A percentile compares a stretch with the other conserved stretches of the same genome.
phyloP scores from a whole-genome alignment of 2,797 vertebrate species.

The Intellagama lesueurii region DNA sequence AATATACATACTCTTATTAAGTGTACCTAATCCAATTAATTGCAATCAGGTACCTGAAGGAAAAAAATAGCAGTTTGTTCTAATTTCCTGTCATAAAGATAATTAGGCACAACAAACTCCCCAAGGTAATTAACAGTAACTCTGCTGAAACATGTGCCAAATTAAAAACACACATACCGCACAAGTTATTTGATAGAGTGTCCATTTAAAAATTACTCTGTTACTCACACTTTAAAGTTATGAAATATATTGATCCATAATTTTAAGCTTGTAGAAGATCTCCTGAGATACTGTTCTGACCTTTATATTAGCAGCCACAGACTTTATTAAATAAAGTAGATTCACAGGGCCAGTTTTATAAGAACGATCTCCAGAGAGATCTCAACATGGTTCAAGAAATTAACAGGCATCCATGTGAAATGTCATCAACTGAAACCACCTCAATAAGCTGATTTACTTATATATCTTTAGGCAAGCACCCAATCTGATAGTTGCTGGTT shows the following conservation, averaged over 20 bases:
- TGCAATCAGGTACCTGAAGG: constrained; percentile 43
- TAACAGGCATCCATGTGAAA: background rate
- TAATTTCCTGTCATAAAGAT: constrained; percentile 65
- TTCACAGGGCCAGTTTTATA: background rate
- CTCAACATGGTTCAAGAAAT: background rate
- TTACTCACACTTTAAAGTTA: background rate
- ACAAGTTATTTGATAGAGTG: background rate
- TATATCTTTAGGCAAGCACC: background rate
- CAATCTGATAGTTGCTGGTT: background rate
- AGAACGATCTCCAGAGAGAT: background rate
- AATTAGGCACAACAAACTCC: constrained; percentile 69
- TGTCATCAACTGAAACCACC: background rate
- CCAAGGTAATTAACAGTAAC: constrained; percentile 59
- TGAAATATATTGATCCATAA: background rate
- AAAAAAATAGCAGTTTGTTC: constrained; percentile 44
- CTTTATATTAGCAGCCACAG: background rate
- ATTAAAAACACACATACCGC: background rate
- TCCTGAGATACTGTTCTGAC: background rate
- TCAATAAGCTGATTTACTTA: background rate
- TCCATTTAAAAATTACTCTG: constrained; percentile 10
- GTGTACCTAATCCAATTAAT: constrained; percentile 33
- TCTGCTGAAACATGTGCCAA: constrained; percentile 52
- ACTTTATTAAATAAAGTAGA: background rate
- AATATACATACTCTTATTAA: constrained; percentile 15
- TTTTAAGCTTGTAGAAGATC: background rate